Conservation (phyloP, 2,113 vertebrate genomes). For the Euleptes europaea region DNA sequence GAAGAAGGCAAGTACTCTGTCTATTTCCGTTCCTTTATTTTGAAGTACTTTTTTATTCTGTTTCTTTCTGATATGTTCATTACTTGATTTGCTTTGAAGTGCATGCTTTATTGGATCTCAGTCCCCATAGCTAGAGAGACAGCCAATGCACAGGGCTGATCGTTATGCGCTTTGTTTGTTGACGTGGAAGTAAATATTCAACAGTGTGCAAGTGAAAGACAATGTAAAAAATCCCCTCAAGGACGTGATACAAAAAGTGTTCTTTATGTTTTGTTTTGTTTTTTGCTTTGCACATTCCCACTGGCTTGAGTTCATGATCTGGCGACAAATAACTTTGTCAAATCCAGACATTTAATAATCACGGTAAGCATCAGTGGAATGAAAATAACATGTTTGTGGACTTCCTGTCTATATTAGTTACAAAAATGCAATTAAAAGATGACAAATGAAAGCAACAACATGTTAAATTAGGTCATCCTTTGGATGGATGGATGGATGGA, state of each 20-base stretch:
- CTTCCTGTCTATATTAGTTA: constrained; percentile 61
- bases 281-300: constrained; percentile 29
- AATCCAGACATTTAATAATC: constrained; percentile 64
- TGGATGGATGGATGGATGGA: background rate
- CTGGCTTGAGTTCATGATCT: constrained; percentile 63
- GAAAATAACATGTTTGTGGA: constrained; percentile 40
- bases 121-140: constrained; percentile 16
- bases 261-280: constrained; percentile 57
- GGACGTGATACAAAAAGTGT: constrained; percentile 49
- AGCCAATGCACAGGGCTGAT: constrained; percentile 44
- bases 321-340: constrained; percentile 68
- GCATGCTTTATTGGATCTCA: constrained; percentile 26
- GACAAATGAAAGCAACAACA: constrained; percentile 43
- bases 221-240: constrained; percentile 46
- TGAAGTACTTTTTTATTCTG: constrained; percentile 47
- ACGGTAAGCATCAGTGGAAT: constrained; percentile 66
- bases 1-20: constrained; percentile 90
- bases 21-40: constrained; percentile 65
- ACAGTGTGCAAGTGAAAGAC: constrained; percentile 36
- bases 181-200: constrained; percentile 69
- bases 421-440: constrained; percentile 42
- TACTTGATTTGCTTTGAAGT: constrained; percentile 66
- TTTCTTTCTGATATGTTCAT: constrained; percentile 52
- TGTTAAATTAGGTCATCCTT: constrained; percentile 46
- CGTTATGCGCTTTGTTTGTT: constrained; percentile 64